phyloP scores from a whole-genome alignment of 2,113 vertebrate genomes.

The Antennarius striatus region DNA sequence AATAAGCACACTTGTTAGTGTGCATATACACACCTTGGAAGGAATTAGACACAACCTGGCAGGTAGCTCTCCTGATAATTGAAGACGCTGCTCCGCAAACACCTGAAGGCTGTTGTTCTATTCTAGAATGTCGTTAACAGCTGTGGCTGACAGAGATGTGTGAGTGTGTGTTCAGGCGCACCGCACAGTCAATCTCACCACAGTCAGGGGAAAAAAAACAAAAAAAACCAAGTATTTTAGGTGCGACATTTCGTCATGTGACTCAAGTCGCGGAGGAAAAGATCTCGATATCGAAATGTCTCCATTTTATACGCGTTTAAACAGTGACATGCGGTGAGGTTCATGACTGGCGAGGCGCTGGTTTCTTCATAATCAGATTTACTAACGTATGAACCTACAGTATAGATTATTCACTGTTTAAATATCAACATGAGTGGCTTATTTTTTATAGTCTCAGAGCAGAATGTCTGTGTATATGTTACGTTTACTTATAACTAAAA shows the following conservation, averaged over 20 bases:
- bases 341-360: no score
- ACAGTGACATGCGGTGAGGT: no score
- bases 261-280: constrained; percentile 35
- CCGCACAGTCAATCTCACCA: constrained; percentile 37
- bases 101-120: constrained; percentile 75
- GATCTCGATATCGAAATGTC: no score
- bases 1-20: constrained; percentile 71
- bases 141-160: constrained; percentile 67
- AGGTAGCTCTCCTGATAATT: constrained; percentile 75
- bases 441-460: no score
- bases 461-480: no score
- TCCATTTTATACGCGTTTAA: no score
- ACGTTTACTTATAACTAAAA: no score
- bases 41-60: constrained; percentile 72
- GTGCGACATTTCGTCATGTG: constrained; percentile 42
- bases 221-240: constrained; percentile 37
- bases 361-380: no score
- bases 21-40: constrained; percentile 64
- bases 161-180: constrained; percentile 52
- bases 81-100: constrained; percentile 73
- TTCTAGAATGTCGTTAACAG: constrained; percentile 70
- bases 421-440: no score
- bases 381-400: no score
- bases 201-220: constrained; percentile 46
- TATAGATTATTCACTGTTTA: no score